Evolutionary conservation across 2,888 invertebrate species (phyloP).

Genomic region (Vesta saturnalis): DNA sequence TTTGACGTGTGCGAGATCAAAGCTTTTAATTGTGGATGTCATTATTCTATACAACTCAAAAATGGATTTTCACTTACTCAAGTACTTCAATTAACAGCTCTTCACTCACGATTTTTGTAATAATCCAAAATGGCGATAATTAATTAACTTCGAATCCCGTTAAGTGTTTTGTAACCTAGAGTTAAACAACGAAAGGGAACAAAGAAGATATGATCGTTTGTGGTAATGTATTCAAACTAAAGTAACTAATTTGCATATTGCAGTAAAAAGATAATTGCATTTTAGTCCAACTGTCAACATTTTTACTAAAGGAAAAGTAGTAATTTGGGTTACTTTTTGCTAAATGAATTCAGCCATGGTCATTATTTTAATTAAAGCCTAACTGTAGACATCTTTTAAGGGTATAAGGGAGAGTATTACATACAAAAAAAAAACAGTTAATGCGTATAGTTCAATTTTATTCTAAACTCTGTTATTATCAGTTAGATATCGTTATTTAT

Average conservation of each 20-base stretch:
- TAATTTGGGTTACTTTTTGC: background rate
- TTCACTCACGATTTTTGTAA: too few species aligned
- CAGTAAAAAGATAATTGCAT: slow-evolving; percentile 1
- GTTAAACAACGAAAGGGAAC: background rate
- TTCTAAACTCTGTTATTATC: background rate
- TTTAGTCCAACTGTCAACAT: background rate
- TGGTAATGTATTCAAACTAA: slow-evolving; percentile 1
- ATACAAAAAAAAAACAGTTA: background rate
- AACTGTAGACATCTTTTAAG: background rate
- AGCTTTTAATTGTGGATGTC: slow-evolving; percentile 25
- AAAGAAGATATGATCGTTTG: slow-evolving; percentile 1
- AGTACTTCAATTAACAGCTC: background rate
- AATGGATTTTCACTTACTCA: background rate
- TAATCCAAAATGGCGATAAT: background rate
- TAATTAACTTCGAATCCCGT: background rate
- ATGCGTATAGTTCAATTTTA: background rate
- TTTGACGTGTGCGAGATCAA: slow-evolving; percentile 22
- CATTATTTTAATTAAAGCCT: background rate
- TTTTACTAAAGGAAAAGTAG: background rate
- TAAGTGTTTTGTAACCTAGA: background rate
- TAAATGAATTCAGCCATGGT: background rate
- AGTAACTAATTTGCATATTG: background rate
- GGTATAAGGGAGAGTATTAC: background rate
- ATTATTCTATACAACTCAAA: background rate
- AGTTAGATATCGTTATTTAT: background rate